These are phyloP conservation scores for Petaurus breviceps DNA, from an alignment of 2,113 vertebrate species.

Conservation along the genomic window DNA sequence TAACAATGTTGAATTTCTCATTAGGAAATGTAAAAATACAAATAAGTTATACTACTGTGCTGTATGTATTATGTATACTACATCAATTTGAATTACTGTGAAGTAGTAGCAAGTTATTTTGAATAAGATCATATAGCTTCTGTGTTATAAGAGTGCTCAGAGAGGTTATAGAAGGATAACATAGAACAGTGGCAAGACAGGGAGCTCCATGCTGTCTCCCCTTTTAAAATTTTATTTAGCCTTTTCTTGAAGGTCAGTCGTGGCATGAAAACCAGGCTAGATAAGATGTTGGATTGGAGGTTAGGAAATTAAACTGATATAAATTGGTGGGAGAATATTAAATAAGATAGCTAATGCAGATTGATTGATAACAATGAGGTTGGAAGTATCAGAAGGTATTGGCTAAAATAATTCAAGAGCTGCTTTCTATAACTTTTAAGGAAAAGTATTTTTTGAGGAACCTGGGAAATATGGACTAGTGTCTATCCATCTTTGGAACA, in stretches of 20 bases:
- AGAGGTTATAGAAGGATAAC: neutral
- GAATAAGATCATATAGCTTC: neutral
- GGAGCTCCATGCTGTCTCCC: neutral
- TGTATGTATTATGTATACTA: neutral
- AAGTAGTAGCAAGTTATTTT: neutral
- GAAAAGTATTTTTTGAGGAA: neutral
- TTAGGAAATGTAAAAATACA: conserved; percentile 9
- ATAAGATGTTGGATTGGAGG: neutral
- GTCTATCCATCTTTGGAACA: neutral
- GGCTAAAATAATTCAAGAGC: neutral
- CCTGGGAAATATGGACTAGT: neutral
- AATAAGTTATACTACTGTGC: neutral
- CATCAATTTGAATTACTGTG: neutral
- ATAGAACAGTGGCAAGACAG: neutral
- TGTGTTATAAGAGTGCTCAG: neutral
- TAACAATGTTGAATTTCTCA: conserved; percentile 23
- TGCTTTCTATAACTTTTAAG: neutral
- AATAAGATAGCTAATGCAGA: neutral
- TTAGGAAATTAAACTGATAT: neutral
- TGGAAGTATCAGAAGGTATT: neutral
- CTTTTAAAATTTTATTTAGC: neutral
- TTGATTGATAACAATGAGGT: neutral
- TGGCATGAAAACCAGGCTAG: neutral
- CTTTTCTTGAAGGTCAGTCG: neutral
- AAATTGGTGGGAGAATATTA: neutral